phyloP scores from a whole-genome alignment of 2,888 invertebrate genomes.

The Erebia ligea region DNA sequence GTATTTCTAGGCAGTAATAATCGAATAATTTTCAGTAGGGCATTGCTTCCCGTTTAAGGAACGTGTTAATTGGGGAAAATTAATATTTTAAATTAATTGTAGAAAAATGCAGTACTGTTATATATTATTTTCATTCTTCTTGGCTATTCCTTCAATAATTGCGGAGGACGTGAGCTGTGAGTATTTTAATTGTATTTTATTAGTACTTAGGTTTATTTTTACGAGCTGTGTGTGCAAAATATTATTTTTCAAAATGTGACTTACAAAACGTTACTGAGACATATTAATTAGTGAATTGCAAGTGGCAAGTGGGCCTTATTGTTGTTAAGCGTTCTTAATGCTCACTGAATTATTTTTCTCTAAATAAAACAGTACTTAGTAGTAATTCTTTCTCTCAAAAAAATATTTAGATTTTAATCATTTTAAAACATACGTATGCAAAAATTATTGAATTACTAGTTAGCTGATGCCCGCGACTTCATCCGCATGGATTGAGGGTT shows the following conservation, averaged over 20 bases:
- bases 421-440: too few species aligned
- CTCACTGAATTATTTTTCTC: too few species aligned
- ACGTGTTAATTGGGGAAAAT: background rate
- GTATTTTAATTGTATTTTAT: slow-evolving; percentile 44
- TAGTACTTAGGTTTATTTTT: background rate
- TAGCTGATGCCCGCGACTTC: too few species aligned
- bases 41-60: slow-evolving; percentile 10
- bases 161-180: slow-evolving; percentile 77
- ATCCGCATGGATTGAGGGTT: too few species aligned
- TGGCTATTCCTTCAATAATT: slow-evolving; percentile 53
- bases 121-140: slow-evolving; percentile 54
- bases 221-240: background rate
- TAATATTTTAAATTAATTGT: background rate
- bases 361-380: too few species aligned
- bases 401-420: too few species aligned
- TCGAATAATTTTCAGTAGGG: slow-evolving; percentile 19
- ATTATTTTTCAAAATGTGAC: background rate
- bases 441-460: too few species aligned
- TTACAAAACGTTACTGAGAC: too few species aligned
- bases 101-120: slow-evolving; percentile 57
- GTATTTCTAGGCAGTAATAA: slow-evolving; percentile 59
- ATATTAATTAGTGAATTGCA: too few species aligned
- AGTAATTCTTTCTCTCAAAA: too few species aligned
- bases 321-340: too few species aligned
- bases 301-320: too few species aligned